Percentiles rank a stretch among this genome's conserved stretches.
Conservation (phyloP, 2,113 vertebrate genomes). For the Gasterosteus aculeatus region DNA sequence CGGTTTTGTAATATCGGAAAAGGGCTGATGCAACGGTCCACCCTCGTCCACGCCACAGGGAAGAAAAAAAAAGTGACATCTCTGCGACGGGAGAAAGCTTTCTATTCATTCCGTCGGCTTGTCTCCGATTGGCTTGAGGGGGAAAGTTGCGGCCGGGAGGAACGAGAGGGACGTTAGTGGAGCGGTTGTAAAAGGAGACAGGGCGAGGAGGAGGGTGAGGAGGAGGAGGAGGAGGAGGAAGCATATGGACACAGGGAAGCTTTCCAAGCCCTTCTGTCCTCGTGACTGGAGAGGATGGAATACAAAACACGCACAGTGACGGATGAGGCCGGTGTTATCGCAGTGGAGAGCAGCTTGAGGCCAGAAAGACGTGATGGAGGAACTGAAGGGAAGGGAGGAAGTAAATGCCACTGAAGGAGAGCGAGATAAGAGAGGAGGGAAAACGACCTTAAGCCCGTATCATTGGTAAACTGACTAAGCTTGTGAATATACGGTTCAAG, state of each 20-base stretch:
- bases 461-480: neutral
- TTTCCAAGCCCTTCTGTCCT: constrained; percentile 12
- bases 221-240: neutral
- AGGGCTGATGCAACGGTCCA: constrained; percentile 49
- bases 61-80: constrained; percentile 43
- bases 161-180: constrained; percentile 21
- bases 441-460: neutral
- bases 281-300: constrained; percentile 27
- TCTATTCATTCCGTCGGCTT: constrained; percentile 54
- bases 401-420: constrained; percentile 8
- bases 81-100: constrained; percentile 50
- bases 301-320: constrained; percentile 10
- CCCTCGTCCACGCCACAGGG: constrained; percentile 30
- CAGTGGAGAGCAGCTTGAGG: constrained; percentile 37
- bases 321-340: constrained; percentile 9
- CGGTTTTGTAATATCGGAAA: constrained; percentile 26
- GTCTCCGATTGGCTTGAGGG: constrained; percentile 48
- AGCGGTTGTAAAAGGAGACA: constrained; percentile 15
- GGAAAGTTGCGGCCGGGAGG: constrained; percentile 11
- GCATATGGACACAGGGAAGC: constrained; percentile 52
- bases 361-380: constrained; percentile 27
- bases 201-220: constrained; percentile 3
- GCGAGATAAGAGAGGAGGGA: neutral
- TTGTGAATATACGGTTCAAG: neutral
- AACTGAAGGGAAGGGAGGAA: constrained; percentile 8